Percentiles rank a stretch among this genome's conserved stretches.
These are phyloP conservation scores for Hydraecia micacea DNA, from an alignment of 2,888 invertebrate species.

Conservation along the genomic window DNA sequence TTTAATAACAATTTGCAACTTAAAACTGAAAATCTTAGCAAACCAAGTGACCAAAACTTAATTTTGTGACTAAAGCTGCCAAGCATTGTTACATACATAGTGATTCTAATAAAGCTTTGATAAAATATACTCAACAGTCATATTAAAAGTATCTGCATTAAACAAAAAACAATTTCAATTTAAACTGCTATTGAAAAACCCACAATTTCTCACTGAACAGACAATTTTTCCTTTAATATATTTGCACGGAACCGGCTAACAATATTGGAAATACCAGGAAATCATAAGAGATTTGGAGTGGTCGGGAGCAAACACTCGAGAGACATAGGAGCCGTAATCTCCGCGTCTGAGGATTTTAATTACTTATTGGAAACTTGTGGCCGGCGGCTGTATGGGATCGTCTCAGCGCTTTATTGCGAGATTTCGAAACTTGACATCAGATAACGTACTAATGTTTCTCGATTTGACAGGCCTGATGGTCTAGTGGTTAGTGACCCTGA, in stretches of 20 bases:
- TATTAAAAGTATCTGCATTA: not conserved
- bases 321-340: slow-evolving; percentile 85
- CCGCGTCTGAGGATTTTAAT: slow-evolving; percentile 88
- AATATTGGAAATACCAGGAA: slow-evolving; percentile 78
- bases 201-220: not conserved
- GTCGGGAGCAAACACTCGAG: slow-evolving; percentile 83
- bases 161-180: not conserved
- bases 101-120: no score
- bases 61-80: no score
- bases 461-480: no score
- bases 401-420: slow-evolving; percentile 86
- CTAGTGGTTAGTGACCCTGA: no score
- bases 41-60: not conserved
- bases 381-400: slow-evolving; percentile 86
- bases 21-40: not conserved
- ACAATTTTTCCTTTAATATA: slow-evolving; percentile 37
- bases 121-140: slow-evolving; percentile 1
- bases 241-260: slow-evolving; percentile 57
- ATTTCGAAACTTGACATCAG: slow-evolving; percentile 78
- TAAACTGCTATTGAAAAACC: slow-evolving; percentile 9
- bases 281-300: slow-evolving; percentile 80
- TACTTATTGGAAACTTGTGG: slow-evolving; percentile 90
- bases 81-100: no score
- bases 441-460: slow-evolving; percentile 68
- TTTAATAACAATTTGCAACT: not conserved